Evolutionary conservation across 2,113 vertebrate species (phyloP), one percentile per base, ranked within the genome.

Genomic region (Acinonyx jubatus): DNA sequence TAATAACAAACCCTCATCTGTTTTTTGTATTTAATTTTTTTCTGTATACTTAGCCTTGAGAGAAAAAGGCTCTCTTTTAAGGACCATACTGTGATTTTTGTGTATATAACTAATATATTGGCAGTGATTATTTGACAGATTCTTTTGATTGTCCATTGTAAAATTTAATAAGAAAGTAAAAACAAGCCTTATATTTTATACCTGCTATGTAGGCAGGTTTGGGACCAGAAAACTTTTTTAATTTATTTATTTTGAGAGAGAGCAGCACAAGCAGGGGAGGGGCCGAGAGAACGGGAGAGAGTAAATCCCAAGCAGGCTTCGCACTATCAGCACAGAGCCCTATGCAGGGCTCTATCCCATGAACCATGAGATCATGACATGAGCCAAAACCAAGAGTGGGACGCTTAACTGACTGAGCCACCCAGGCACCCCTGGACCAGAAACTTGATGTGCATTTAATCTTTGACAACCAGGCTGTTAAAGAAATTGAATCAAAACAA

Each of bases 401-500:
- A 61, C 21, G 8, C 21, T 61, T 61, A 61, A 61, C 8, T 8
- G 8, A 61, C 57, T 61, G 21, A 61, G 57, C 21, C 21, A 61
- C 16, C 57, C 8, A 25, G 57, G 57, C 19, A 61, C 21, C 21
- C 57, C 57, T 61, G 57, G 36, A 41, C 71, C 38, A 74, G 71
- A 74, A 74, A 41, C 41, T 63, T 63, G 68, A 55, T 78, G 21
- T 61, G 12, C 12, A n/a, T 69, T 68, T 86, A 86, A 36, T 96
- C 31, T 68, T 91, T 94, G 61, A 69, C 16, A 63, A 36, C 21
- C 41, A 82, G 78, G 29, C 48, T 88, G 5, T 79, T 96, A 87
- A 81, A 38, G 48, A 95, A 86, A 73, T 88, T 71, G 21, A 88
- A 29, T 96, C 36, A 89, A 82, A 94, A 95, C 23, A 89, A 25